These are phyloP conservation scores for Polydrusus cervinus DNA, from an alignment of 2,888 invertebrate species.

Conservation along the genomic window DNA sequence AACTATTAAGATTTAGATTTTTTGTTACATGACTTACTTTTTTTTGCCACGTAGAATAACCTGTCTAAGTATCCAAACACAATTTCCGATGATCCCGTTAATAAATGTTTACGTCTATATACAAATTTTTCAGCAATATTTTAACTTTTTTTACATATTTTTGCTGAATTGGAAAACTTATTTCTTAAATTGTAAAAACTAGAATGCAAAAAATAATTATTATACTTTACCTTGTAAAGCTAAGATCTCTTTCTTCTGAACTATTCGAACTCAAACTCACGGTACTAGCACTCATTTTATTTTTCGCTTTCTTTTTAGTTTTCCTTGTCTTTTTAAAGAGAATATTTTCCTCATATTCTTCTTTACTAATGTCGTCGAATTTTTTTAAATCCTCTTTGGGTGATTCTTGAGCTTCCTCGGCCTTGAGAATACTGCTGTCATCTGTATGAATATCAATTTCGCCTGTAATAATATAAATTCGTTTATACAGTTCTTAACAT, in stretches of 20 bases:
- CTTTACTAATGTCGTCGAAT: slow-evolving; percentile 81
- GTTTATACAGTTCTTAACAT: not conserved
- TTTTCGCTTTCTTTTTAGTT: slow-evolving; percentile 70
- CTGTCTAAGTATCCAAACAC: too few relatives aligned
- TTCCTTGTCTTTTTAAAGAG: slow-evolving; percentile 77
- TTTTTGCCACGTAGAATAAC: too few relatives aligned
- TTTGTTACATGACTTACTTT: too few relatives aligned
- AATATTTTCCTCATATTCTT: slow-evolving; percentile 82
- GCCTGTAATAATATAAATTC: not conserved
- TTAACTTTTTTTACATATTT: too few relatives aligned
- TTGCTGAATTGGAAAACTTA: too few relatives aligned
- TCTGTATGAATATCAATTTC: slow-evolving; percentile 60
- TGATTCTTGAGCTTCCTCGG: slow-evolving; percentile 86
- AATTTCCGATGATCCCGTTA: too few relatives aligned
- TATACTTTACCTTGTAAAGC: slow-evolving; percentile 52
- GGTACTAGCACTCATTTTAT: slow-evolving; percentile 59
- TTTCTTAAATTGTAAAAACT: too few relatives aligned
- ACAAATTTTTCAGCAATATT: too few relatives aligned
- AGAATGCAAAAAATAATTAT: too few relatives aligned
- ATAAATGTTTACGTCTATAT: too few relatives aligned
- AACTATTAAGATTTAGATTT: too few relatives aligned
- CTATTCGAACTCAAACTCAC: slow-evolving; percentile 65
- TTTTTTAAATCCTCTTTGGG: slow-evolving; percentile 71
- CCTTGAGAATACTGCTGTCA: slow-evolving; percentile 69
- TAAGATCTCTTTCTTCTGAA: slow-evolving; percentile 64